Base-by-base conservation (phyloP, 2,888 invertebrate species). In the Parthenolecanium corni region DNA sequence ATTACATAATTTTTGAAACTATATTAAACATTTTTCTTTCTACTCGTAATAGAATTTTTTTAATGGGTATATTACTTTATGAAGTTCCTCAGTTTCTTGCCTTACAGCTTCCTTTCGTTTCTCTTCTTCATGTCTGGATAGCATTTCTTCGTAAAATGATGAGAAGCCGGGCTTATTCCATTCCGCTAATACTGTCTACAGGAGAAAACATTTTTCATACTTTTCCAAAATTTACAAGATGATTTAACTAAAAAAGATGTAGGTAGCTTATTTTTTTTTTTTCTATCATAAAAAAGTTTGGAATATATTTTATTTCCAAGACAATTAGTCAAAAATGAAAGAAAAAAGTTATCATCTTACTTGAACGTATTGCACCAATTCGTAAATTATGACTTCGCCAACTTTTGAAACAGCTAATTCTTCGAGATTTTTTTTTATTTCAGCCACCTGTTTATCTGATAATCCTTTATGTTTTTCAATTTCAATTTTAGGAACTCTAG, bases 121-220 rank as follows among this genome's bases (percentile, higher is more conserved):
- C 67, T 80, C 78, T 71, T 84, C 81, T 68, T 81, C 80, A 66
- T 83, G 81, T 58, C 84, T 80, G 54, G 80, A 79, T 11, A 90
- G 73, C 93, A 94, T 94, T 76, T 93, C 88, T 66, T 94, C 93
- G 70, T 93, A 91, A 73, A 88, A 91, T 9, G 93, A 93, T 64
- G 85, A 79, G 56, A 79, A 78, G 0, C 82, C 83, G 0, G 90
- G 89, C 71, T 85, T 88, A 72, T 91, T 90, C 73, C 90, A 82
- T 21, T 81, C 76, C 66, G 86, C 82, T 0, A 94, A 78, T 72
- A 86, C 93, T 71, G 82, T 83, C 79, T 83, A 1, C 75, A 75
- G 66, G 20, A 64, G 65, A 62, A 56, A 2, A 47, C n/a, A n/a
- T n/a, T n/a, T n/a, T n/a, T n/a, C n/a, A n/a, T n/a, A n/a, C n/a